These are phyloP conservation scores for Oophaga sylvatica DNA, from an alignment of 2,797 vertebrate species.

Conservation along the genomic window DNA sequence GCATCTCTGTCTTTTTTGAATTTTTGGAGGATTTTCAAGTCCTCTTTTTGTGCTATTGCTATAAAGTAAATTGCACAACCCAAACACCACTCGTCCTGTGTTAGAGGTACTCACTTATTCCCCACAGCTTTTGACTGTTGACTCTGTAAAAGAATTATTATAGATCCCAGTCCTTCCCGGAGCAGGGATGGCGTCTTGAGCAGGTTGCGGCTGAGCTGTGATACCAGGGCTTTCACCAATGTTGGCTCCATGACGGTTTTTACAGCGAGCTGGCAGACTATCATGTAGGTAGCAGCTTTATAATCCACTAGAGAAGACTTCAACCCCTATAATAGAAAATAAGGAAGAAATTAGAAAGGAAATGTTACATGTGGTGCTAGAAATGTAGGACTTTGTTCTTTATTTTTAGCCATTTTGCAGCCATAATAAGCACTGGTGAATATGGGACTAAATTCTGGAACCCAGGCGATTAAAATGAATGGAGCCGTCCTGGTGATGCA, in stretches of 20 bases:
- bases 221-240: constrained; percentile 81
- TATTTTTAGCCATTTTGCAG: too few species aligned
- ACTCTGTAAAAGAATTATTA: constrained; percentile 89
- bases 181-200: constrained; percentile 74
- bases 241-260: constrained; percentile 84
- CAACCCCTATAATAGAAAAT: constrained; percentile 79
- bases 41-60: too few species aligned
- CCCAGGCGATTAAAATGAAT: too few species aligned
- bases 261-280: constrained; percentile 88
- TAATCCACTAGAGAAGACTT: constrained; percentile 87
- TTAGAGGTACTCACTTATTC: constrained; percentile 79
- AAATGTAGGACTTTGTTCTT: too few species aligned
- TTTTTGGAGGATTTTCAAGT: too few species aligned
- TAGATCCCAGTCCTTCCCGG: constrained; percentile 84
- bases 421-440: too few species aligned
- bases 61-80: too few species aligned
- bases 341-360: not conserved
- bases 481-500: too few species aligned
- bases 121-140: constrained; percentile 82
- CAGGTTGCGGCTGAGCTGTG: constrained; percentile 83
- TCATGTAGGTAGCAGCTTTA: constrained; percentile 91
- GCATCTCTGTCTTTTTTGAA: too few species aligned
- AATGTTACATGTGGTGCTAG: too few species aligned
- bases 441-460: too few species aligned
- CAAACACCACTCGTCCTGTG: not conserved